A percentile compares a stretch with the other conserved stretches of the same genome.
Conservation (phyloP, 2,797 vertebrate genomes). For the Anabacerthia variegaticeps region DNA sequence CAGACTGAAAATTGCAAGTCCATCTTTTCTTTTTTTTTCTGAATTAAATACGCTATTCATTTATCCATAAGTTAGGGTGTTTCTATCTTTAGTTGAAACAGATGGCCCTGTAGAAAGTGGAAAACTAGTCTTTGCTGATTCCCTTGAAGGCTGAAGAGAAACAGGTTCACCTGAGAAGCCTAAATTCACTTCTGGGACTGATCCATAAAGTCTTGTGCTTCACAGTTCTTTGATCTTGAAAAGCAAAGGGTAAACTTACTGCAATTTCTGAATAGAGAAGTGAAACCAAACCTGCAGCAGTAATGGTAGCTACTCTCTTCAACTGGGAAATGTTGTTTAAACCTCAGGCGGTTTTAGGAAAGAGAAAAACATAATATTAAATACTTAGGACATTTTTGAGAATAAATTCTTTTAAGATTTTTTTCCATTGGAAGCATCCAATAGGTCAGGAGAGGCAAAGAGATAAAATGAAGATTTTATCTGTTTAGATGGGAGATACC, state of each 20-base stretch:
- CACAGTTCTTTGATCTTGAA: background rate
- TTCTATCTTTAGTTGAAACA: background rate
- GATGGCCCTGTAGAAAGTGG: background rate
- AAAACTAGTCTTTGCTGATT: background rate
- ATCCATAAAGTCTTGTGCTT: background rate
- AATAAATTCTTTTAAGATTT: background rate
- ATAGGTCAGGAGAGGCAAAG: background rate
- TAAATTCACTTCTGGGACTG: background rate
- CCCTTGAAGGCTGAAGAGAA: background rate
- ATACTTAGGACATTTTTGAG: background rate
- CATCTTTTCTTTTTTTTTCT: background rate
- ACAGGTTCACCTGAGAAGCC: accelerated
- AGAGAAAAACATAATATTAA: background rate
- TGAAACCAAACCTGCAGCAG: background rate
- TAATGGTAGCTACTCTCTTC: background rate
- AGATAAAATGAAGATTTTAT: background rate
- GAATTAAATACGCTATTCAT: background rate
- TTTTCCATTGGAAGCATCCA: background rate
- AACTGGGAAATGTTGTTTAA: background rate
- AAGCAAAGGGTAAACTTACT: background rate
- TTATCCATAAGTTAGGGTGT: background rate
- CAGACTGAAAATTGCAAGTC: background rate
- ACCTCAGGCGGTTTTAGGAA: background rate
- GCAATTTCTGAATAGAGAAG: background rate
- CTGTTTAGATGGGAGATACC: background rate